phyloP scores from a whole-genome alignment of 2,113 vertebrate species.

The Sphaerodactylus townsendi region DNA sequence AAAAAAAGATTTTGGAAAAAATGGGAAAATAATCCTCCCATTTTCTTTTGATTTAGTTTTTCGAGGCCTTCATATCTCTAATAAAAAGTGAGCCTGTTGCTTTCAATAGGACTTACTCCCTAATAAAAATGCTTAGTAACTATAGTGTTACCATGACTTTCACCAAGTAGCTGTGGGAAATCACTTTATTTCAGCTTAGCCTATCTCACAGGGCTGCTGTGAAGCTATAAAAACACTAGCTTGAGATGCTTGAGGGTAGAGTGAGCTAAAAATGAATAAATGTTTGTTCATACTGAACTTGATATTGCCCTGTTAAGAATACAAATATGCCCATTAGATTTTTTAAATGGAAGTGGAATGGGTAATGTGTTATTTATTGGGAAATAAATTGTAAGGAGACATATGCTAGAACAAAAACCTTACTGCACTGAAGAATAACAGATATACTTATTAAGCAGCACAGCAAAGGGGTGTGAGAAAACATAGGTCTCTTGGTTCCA shows the following conservation, averaged over 20 bases:
- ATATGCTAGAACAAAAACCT: background rate
- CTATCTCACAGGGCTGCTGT: background rate
- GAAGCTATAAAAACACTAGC: background rate
- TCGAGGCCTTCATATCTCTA: no score
- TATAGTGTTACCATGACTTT: background rate
- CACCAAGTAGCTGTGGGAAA: background rate
- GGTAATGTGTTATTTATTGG: background rate
- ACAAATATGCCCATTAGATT: background rate
- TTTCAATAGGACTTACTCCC: no score
- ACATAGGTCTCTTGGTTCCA: background rate
- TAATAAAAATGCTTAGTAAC: background rate
- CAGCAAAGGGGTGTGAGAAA: background rate
- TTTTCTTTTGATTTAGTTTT: no score
- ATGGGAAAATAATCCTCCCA: no score
- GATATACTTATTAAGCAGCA: background rate
- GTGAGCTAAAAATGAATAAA: background rate
- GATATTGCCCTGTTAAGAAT: background rate
- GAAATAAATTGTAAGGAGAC: background rate
- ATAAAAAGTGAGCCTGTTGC: no score
- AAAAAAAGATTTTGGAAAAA: no score
- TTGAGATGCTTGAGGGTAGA: background rate
- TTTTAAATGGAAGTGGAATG: background rate
- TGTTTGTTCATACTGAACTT: background rate
- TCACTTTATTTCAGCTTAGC: background rate
- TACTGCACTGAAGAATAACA: background rate